phyloP scores from a whole-genome alignment of 2,888 invertebrate species.

The Sturmia bella region DNA sequence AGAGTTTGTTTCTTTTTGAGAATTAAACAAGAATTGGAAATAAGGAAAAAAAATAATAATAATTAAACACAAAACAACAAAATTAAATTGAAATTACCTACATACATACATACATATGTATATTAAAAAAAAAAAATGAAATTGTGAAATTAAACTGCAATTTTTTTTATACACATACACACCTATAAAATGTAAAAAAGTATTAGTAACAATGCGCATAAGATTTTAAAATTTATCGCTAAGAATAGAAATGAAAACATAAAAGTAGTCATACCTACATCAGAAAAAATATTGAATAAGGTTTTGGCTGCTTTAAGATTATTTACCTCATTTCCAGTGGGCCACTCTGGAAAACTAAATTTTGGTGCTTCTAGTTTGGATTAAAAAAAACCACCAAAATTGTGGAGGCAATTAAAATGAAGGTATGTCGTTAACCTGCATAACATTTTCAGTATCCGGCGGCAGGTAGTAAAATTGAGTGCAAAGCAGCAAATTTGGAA shows the following conservation, averaged over 20 bases:
- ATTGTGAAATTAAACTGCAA: slow-evolving; percentile 6
- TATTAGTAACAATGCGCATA: too few relatives aligned
- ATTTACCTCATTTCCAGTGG: slow-evolving; percentile 22
- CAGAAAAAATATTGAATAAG: too few relatives aligned
- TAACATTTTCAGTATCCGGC: slow-evolving; percentile 21
- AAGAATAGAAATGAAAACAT: too few relatives aligned
- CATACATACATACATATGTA: too few relatives aligned
- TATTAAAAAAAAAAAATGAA: slow-evolving; percentile 1
- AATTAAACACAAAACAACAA: slow-evolving; percentile 8
- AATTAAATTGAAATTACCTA: slow-evolving; percentile 5
- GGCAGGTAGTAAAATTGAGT: slow-evolving; percentile 2
- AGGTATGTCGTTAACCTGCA: slow-evolving; percentile 73
- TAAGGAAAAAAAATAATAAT: background rate
- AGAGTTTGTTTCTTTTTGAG: background rate
- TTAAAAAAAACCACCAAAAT: slow-evolving; percentile 80
- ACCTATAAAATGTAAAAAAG: too few relatives aligned
- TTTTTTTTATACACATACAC: background rate
- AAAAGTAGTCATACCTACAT: background rate
- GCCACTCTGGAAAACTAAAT: slow-evolving; percentile 11
- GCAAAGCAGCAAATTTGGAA: background rate
- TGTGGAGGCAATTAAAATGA: slow-evolving; percentile 82
- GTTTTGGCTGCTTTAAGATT: slow-evolving; percentile 19
- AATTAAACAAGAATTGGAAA: background rate
- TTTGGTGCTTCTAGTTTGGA: slow-evolving; percentile 56
- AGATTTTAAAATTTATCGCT: too few relatives aligned